These are phyloP conservation scores for Sylvilagus bachmani DNA, from an alignment of 2,113 vertebrate species.

Conservation along the genomic window DNA sequence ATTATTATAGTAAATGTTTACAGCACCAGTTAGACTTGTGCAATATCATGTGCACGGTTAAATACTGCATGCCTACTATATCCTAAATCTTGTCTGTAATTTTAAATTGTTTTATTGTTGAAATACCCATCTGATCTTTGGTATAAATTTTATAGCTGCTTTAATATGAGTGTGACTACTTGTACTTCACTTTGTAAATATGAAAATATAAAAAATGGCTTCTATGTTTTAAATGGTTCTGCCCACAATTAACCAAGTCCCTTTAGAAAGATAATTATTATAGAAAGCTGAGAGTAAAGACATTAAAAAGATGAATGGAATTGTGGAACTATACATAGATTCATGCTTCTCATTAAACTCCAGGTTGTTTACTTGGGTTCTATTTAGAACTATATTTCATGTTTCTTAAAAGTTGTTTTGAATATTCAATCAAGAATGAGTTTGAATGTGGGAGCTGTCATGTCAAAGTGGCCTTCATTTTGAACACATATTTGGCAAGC, in stretches of 20 bases:
- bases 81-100: neutral
- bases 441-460: neutral
- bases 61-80: neutral
- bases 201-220: neutral
- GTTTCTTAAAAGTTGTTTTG: constrained; percentile 41
- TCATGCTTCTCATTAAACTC: neutral
- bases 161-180: neutral
- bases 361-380: neutral
- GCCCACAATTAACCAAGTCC: neutral
- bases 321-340: neutral
- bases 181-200: neutral
- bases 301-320: neutral
- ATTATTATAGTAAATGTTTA: neutral
- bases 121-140: neutral
- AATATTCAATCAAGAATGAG: constrained; percentile 17
- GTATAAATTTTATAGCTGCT: neutral
- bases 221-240: constrained; percentile 20
- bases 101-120: constrained; percentile 11
- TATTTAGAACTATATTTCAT: neutral
- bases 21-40: neutral
- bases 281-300: neutral
- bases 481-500: neutral
- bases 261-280: neutral
- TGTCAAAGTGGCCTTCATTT: constrained; percentile 26
- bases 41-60: neutral